Evolutionary conservation across 2,113 vertebrate species (phyloP), one percentile per base, ranked within the genome.

Genomic region (Theristicus caerulescens): DNA sequence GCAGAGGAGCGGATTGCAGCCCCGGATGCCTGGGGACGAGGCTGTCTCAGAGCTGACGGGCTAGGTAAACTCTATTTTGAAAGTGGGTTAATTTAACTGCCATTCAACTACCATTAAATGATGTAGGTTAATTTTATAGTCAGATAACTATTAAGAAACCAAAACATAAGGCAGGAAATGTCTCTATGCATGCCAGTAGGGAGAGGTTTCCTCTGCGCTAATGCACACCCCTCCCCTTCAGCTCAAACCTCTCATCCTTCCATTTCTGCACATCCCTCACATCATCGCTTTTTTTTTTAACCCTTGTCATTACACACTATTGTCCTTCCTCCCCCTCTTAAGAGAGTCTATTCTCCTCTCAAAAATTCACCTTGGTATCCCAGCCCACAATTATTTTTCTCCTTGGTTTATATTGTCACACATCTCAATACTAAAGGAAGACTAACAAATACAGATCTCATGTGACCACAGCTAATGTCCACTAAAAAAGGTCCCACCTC

Each of bases 31-130:
- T 94, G 81, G 96, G 96, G 94, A 96, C 24, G 10, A 82, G 84
- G 42, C 69, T 73, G 94, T 65, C 93, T 92, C 96, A 72, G 82
- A 93, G 94, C 89, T 93, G 91, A 93, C 0, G n/a, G 91, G 65
- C 78, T 92, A 76, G 93, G 92, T 92, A 95, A 92, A 93, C 84
- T 94, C 91, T 96, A 25, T 95, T 97, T 96, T 94, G 94, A 95
- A 97, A 97, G 94, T 97, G 95, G 96, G 97, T 97, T 96, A 96
- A 97, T 96, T 95, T 91, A 95, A 73, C 93, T 95, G 96, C 91
- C 91, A 86, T 59, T 96, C 96, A 94, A 69, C 86, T 54, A 86
- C 89, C 82, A 61, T 65, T 85, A 97, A 93, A 91, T 52, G 89
- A 94, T 85, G 78, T 69, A 93, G 95, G 94, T 95, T 96, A 97